These are phyloP conservation scores for Pyrrhura leucotis DNA, from an alignment of 2,797 vertebrate species.

Conservation along the genomic window DNA sequence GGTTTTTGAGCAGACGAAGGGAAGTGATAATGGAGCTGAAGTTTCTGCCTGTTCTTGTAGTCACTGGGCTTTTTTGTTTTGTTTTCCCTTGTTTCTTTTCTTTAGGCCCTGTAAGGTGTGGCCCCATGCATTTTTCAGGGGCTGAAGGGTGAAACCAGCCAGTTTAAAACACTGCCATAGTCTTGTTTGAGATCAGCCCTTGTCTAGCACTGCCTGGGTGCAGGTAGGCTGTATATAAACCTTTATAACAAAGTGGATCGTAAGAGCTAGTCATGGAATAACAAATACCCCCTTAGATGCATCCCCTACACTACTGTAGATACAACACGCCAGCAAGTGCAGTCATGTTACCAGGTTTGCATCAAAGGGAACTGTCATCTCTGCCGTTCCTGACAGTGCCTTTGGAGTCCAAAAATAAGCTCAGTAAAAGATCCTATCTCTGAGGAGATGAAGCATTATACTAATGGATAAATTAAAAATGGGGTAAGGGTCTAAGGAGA, in stretches of 20 bases:
- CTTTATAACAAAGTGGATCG: neutral
- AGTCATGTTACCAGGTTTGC: neutral
- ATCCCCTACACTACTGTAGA: neutral
- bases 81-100: neutral
- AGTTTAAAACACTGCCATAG: neutral
- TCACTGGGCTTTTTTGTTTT: slow-evolving; percentile 7
- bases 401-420: slow-evolving; percentile 18
- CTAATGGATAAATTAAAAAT: neutral
- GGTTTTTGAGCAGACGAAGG: slow-evolving; percentile 71
- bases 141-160: neutral
- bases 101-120: neutral
- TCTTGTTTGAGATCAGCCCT: neutral
- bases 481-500: neutral
- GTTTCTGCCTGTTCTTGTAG: slow-evolving; percentile 46
- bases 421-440: neutral
- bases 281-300: neutral
- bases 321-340: neutral
- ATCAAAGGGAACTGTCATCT: neutral
- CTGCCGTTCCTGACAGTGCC: neutral
- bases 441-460: neutral
- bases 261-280: neutral
- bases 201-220: neutral
- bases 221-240: neutral
- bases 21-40: slow-evolving; percentile 74
- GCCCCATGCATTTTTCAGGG: neutral